These are phyloP conservation scores for Mesembrinibis cayennensis DNA, from an alignment of 2,113 vertebrate genomes.

Conservation along the genomic window DNA sequence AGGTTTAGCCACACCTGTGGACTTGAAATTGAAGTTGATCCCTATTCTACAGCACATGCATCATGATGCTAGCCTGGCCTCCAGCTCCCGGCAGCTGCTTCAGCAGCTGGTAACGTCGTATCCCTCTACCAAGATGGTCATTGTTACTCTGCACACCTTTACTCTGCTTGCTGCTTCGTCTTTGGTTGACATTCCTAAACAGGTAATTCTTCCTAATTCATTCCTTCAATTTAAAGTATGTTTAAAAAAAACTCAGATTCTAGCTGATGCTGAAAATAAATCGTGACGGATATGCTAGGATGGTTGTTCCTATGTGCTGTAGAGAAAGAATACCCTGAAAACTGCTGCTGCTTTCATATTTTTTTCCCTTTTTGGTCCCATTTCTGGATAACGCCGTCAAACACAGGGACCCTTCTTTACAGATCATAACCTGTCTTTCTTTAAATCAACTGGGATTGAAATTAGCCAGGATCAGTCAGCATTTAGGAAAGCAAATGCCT, in stretches of 20 bases:
- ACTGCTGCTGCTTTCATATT: not conserved
- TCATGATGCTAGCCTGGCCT: constrained; percentile 91
- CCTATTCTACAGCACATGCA: constrained; percentile 99
- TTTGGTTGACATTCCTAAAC: constrained; percentile 94
- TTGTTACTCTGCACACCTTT: constrained; percentile 95
- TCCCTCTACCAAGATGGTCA: constrained; percentile 94
- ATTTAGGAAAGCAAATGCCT: not conserved
- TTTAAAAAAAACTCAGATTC: not conserved
- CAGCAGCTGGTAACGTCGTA: constrained; percentile 93
- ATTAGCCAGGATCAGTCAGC: not conserved
- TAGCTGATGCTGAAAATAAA: not conserved
- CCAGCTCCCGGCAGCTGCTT: constrained; percentile 89
- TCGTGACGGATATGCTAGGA: accelerated
- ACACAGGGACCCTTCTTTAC: not conserved
- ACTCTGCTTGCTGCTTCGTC: constrained; percentile 94
- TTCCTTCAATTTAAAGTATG: not conserved
- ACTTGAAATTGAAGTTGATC: constrained; percentile 95
- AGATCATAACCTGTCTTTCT: not conserved
- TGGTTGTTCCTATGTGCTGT: not conserved
- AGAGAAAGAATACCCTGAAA: not conserved
- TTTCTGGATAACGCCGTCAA: not conserved
- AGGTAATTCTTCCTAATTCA: constrained; percentile 74
- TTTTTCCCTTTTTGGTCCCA: not conserved
- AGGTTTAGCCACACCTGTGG: constrained; percentile 95
- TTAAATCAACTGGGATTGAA: not conserved